These are phyloP conservation scores for Hypsopygia costalis DNA, from an alignment of 2,888 invertebrate species.

Conservation along the genomic window DNA sequence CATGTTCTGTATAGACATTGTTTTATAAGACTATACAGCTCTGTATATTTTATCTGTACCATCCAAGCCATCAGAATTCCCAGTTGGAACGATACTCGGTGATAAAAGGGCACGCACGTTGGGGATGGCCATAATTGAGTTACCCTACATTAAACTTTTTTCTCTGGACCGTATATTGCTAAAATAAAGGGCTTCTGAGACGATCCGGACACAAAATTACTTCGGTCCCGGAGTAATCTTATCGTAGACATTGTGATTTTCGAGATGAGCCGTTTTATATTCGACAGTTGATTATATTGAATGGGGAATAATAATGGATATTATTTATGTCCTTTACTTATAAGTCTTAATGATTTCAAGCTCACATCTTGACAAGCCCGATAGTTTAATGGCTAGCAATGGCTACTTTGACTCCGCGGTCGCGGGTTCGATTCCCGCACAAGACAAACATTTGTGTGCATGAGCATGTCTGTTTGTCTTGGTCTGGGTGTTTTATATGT, in stretches of 20 bases:
- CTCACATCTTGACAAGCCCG: no score
- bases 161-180: constrained; percentile 51
- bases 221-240: constrained; percentile 45
- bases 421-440: no score
- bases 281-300: constrained; percentile 28
- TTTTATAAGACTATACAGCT: background rate
- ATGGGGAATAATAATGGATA: constrained; percentile 19
- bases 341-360: no score
- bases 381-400: no score
- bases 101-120: constrained; percentile 46
- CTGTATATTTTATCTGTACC: background rate
- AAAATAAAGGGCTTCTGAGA: constrained; percentile 54
- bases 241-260: constrained; percentile 47
- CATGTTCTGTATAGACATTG: no score
- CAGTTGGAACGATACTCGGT: constrained; percentile 12
- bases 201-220: constrained; percentile 46
- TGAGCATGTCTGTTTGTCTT: no score
- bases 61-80: background rate
- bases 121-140: constrained; percentile 54
- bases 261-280: constrained; percentile 32
- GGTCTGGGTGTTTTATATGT: no score
- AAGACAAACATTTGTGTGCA: no score
- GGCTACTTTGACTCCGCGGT: no score
- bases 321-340: no score
- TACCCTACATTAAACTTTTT: constrained; percentile 67